Percentiles rank a stretch among this genome's conserved stretches.
phyloP scores from a whole-genome alignment of 2,797 vertebrate genomes.

The Melanotaenia nigrans region DNA sequence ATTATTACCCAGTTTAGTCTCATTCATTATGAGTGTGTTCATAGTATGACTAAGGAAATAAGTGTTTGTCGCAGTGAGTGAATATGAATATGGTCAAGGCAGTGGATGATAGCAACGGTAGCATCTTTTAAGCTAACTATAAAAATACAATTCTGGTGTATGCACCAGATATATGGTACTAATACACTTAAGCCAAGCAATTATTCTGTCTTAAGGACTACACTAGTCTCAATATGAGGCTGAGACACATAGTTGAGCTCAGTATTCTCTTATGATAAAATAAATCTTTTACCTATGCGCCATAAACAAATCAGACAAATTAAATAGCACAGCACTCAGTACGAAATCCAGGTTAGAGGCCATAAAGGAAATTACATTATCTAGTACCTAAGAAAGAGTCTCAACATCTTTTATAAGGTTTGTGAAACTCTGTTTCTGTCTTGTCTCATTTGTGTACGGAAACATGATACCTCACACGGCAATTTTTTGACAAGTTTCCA shows the following conservation, averaged over 20 bases:
- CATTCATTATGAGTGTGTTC: too few relatives aligned
- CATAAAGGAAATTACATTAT: conserved; percentile 12
- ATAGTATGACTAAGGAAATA: too few relatives aligned
- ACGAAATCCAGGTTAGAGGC: neutral
- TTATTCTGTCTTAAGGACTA: neutral
- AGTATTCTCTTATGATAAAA: neutral
- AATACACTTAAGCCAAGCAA: neutral
- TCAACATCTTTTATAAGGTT: conserved; percentile 4
- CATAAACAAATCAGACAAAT: conserved; percentile 3
- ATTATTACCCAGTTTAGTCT: too few relatives aligned
- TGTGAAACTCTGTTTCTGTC: conserved; percentile 15
- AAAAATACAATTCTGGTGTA: too few relatives aligned
- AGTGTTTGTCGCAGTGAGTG: too few relatives aligned
- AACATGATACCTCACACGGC: conserved; percentile 12
- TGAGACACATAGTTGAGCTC: neutral
- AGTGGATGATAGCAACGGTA: too few relatives aligned
- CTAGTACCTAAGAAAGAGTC: neutral
- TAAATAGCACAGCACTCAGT: neutral
- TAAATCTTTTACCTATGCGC: neutral
- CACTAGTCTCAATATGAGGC: neutral
- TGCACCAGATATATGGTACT: neutral
- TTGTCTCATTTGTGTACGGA: conserved; percentile 19
- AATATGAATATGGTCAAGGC: too few relatives aligned
- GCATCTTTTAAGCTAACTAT: too few relatives aligned
- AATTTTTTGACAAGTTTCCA: conserved; percentile 45